These are phyloP conservation scores for Mastigias papua DNA, from an alignment of 30 jellyfish, hydroid and myxozoan species.

Conservation along the genomic window DNA sequence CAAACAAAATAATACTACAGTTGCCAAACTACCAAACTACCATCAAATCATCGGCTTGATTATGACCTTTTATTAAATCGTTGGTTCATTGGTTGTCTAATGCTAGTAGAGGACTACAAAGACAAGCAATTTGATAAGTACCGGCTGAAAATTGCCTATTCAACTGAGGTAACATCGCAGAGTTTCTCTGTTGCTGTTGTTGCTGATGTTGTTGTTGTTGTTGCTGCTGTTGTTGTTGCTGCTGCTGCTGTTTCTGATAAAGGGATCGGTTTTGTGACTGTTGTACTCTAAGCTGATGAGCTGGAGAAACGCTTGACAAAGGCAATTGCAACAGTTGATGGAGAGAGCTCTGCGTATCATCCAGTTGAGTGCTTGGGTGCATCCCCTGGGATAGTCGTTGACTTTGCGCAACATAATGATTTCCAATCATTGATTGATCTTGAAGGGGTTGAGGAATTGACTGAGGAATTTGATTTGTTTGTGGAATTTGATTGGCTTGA, in stretches of 20 bases:
- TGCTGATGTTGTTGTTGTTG: slow-evolving; percentile 55
- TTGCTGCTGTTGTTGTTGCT: slow-evolving; percentile 73
- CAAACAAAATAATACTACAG: too few species aligned
- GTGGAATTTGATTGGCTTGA: slow-evolving; percentile 26
- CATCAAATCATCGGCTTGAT: too few species aligned
- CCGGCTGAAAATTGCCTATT: slow-evolving; percentile 46
- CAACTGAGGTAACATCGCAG: slow-evolving; percentile 43
- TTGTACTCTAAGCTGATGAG: slow-evolving; percentile 58
- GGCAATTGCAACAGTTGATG: slow-evolving; percentile 74
- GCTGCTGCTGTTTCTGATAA: slow-evolving; percentile 50
- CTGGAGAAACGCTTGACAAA: slow-evolving; percentile 50
- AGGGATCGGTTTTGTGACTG: slow-evolving; percentile 60
- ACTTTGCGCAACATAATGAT: slow-evolving; percentile 36
- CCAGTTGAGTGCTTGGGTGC: slow-evolving; percentile 48
- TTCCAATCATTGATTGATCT: slow-evolving; percentile 29
- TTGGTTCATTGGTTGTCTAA: too few species aligned
- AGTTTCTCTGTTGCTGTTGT: slow-evolving; percentile 64
- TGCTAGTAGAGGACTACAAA: too few species aligned
- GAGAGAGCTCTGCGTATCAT: slow-evolving; percentile 65
- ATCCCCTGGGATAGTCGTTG: slow-evolving; percentile 40
- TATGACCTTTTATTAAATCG: too few species aligned
- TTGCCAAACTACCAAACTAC: too few species aligned
- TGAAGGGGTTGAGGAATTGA: slow-evolving; percentile 25
- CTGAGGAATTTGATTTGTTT: slow-evolving; percentile 50
- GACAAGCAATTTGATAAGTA: background rate